These are phyloP conservation scores for Agrochola litura DNA, from an alignment of 2,888 invertebrate species.

Conservation along the genomic window DNA sequence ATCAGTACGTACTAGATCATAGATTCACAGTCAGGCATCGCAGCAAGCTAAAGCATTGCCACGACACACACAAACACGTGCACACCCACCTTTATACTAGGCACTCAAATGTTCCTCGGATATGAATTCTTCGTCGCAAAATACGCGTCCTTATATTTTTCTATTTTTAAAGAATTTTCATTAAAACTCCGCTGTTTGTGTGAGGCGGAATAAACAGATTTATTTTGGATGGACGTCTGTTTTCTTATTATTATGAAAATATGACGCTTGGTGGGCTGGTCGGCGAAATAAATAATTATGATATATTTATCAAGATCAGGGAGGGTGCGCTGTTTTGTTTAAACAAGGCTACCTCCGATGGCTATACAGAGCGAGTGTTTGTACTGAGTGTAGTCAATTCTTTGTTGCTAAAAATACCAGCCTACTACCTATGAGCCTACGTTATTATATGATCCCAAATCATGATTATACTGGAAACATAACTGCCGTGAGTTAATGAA, in stretches of 20 bases:
- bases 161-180: constrained; percentile 49
- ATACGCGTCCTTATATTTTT: constrained; percentile 21
- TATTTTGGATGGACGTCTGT: constrained; percentile 38
- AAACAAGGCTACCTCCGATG: neutral
- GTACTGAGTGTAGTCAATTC: neutral
- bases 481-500: neutral
- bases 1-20: neutral
- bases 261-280: constrained; percentile 18
- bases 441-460: neutral
- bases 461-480: neutral
- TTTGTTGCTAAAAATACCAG: neutral
- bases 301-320: constrained; percentile 25
- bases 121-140: constrained; percentile 9
- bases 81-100: neutral
- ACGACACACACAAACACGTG: neutral
- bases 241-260: constrained; percentile 47
- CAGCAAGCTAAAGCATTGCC: neutral
- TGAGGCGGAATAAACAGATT: constrained; percentile 40
- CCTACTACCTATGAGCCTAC: neutral
- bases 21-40: neutral
- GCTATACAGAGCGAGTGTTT: neutral
- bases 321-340: neutral
- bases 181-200: constrained; percentile 44
- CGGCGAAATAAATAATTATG: constrained; percentile 35
- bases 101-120: constrained; percentile 15